These are phyloP conservation scores for Hemicentrotus pulcherrimus DNA, from an alignment of 35 echinoderm and acorn worm genomes.

Conservation along the genomic window DNA sequence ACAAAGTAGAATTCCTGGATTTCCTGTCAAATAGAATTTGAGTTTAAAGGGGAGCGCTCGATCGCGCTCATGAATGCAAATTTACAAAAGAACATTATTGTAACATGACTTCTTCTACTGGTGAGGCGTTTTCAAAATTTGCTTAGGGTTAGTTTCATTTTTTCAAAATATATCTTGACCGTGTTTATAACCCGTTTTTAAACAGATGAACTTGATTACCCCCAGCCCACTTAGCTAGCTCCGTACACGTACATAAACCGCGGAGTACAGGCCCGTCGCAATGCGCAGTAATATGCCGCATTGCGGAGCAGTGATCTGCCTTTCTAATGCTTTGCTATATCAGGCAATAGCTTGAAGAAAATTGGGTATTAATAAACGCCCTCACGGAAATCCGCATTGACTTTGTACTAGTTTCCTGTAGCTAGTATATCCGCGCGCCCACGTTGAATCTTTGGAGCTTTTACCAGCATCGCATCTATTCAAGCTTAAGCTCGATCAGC, in stretches of 20 bases:
- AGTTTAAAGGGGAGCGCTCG: no score
- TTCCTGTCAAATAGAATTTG: no score
- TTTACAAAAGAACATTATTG: no score
- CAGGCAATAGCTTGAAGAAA: not conserved
- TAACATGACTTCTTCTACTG: no score
- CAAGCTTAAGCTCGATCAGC: not conserved
- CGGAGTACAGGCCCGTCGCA: not conserved
- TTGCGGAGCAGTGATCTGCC: constrained; percentile 38
- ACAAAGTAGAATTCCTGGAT: no score
- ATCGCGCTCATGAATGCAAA: no score
- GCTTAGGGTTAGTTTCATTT: no score
- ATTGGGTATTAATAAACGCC: constrained; percentile 3
- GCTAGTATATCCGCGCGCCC: not conserved
- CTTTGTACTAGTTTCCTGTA: not conserved
- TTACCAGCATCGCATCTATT: not conserved
- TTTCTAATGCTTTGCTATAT: not conserved
- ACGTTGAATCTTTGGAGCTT: not conserved
- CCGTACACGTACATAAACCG: not conserved
- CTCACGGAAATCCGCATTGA: constrained; percentile 15
- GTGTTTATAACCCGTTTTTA: no score
- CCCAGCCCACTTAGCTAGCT: not conserved
- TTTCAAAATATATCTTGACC: no score
- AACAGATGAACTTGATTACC: no score
- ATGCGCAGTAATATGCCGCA: constrained; percentile 41
- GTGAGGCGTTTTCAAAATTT: no score